Evolutionary conservation across 2,797 vertebrate species (phyloP).

Genomic region (Gymnothorax javanicus): DNA sequence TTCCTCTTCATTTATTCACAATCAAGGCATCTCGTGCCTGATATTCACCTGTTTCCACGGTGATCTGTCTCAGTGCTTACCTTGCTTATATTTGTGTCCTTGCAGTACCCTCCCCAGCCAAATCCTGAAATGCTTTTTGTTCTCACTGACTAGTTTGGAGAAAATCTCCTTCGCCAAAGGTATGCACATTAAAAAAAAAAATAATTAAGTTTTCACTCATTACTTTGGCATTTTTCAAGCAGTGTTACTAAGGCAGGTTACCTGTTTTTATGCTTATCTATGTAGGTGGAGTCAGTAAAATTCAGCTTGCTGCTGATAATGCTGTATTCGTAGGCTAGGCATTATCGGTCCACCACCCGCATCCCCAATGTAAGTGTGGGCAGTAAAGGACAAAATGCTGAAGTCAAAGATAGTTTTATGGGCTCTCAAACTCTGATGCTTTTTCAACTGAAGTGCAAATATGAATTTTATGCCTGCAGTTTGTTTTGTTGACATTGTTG

Average conservation of each 20-base stretch:
- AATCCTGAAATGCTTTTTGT: too few species aligned
- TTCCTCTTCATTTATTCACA: constrained; percentile 2
- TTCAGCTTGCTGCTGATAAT: neutral
- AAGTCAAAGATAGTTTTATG: neutral
- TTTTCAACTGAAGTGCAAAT: neutral
- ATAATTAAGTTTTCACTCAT: neutral
- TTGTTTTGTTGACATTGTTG: neutral
- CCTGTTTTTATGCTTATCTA: neutral
- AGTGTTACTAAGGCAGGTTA: neutral
- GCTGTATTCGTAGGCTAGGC: neutral
- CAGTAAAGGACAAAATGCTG: neutral
- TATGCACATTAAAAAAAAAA: neutral
- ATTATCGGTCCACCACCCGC: neutral
- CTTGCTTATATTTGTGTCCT: too few species aligned
- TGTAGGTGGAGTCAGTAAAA: neutral
- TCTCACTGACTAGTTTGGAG: too few species aligned
- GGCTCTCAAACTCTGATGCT: neutral
- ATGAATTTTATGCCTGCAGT: neutral
- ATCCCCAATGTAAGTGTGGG: neutral
- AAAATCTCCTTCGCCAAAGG: neutral
- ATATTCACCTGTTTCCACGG: too few species aligned
- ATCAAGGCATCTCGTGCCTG: too few species aligned
- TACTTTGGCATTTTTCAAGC: neutral
- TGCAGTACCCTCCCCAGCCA: too few species aligned
- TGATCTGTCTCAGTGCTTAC: too few species aligned